A percentile compares a stretch with the other conserved stretches of the same genome.
phyloP scores from a whole-genome alignment of 2,113 vertebrate species.

The Corvus moneduloides region DNA sequence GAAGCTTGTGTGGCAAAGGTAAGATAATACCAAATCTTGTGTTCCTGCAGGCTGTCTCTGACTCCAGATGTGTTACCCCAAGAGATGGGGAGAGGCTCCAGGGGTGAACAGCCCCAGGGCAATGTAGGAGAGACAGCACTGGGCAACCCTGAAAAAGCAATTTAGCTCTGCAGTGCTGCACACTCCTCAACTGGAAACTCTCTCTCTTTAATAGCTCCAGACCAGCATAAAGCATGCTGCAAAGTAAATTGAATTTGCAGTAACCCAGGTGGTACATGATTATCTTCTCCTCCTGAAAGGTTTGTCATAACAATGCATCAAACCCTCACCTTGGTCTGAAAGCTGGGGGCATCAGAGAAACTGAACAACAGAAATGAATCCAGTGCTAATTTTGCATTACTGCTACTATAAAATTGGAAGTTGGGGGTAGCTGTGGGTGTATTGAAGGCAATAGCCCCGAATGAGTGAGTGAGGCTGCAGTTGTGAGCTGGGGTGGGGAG shows the following conservation, averaged over 20 bases:
- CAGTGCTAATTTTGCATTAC: background rate
- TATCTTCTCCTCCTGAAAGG: constrained; percentile 13
- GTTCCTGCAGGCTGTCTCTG: background rate
- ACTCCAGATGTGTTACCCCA: background rate
- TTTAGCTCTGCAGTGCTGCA: background rate
- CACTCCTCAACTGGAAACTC: background rate
- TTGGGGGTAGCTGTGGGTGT: background rate
- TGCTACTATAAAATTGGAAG: background rate
- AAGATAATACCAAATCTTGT: background rate
- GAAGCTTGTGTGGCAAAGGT: background rate
- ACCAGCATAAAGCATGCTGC: constrained; percentile 13
- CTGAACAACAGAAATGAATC: background rate
- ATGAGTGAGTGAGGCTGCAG: background rate
- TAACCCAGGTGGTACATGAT: background rate
- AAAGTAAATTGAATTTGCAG: constrained; percentile 44
- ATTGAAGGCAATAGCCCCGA: background rate
- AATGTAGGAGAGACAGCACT: background rate
- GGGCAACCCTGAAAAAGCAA: background rate
- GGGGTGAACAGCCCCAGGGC: background rate
- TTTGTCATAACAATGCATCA: constrained; percentile 14
- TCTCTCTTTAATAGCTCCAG: constrained; percentile 22
- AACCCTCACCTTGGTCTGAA: constrained; percentile 48
- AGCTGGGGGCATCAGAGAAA: background rate
- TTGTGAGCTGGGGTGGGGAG: background rate
- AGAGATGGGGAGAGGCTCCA: background rate